Percentiles rank a stretch among this genome's conserved stretches.
Evolutionary conservation across 2,113 vertebrate genomes (phyloP).

Genomic region (Pagrus major): DNA sequence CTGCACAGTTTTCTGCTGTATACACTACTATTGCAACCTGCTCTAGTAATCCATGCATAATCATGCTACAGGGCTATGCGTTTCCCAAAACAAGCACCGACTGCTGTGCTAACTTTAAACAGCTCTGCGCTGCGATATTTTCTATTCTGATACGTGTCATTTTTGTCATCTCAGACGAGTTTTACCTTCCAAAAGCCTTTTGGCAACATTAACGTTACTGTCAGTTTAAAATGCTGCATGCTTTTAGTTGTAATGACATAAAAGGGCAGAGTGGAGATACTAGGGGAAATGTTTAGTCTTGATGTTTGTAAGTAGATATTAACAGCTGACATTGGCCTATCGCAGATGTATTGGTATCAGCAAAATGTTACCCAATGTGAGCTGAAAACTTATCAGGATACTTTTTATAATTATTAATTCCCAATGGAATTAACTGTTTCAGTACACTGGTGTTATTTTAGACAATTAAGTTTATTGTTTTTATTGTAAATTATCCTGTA

Average conservation of each 20-base stretch:
- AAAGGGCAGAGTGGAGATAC: neutral
- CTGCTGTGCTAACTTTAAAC: neutral
- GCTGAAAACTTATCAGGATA: too few relatives aligned
- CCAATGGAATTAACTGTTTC: too few relatives aligned
- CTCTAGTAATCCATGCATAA: neutral
- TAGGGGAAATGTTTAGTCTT: neutral
- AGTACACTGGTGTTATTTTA: too few relatives aligned
- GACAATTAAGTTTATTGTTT: too few relatives aligned
- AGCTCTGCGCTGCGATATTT: neutral
- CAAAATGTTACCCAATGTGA: too few relatives aligned
- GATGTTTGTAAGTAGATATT: neutral
- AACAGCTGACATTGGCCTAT: too few relatives aligned
- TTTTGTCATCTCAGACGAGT: neutral
- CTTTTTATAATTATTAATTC: too few relatives aligned
- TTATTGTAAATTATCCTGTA: too few relatives aligned
- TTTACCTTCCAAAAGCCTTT: conserved; percentile 16
- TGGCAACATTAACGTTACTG: neutral
- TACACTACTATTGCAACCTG: too few relatives aligned
- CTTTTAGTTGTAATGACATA: neutral
- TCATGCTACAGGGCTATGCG: neutral
- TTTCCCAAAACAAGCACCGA: neutral
- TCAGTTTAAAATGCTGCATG: neutral
- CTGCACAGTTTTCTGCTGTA: conserved; percentile 27
- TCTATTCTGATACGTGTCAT: neutral
- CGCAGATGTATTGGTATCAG: too few relatives aligned